Evolutionary conservation across 2,113 vertebrate species (phyloP).

Genomic region (Cyanocitta stelleri): DNA sequence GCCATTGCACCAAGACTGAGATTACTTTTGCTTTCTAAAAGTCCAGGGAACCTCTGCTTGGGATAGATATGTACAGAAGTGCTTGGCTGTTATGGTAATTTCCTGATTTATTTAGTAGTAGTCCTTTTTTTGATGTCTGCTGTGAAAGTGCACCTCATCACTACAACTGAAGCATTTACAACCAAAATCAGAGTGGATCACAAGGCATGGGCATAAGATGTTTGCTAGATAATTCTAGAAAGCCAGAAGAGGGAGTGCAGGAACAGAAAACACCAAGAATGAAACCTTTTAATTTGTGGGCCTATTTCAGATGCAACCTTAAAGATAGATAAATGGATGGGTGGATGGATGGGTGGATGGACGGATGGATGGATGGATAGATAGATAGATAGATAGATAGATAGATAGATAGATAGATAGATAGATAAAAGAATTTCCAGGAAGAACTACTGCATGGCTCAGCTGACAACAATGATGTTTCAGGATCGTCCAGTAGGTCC

Average conservation of each 20-base stretch:
- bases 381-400: neutral
- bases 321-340: neutral
- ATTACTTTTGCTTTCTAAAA: neutral
- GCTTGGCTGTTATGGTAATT: neutral
- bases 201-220: neutral
- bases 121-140: neutral
- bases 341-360: too few species aligned
- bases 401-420: neutral
- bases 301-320: neutral
- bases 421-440: neutral
- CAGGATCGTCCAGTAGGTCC: neutral
- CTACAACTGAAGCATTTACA: neutral
- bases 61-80: neutral
- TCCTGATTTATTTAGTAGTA: neutral
- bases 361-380: neutral
- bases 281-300: neutral
- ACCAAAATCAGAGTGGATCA: neutral
- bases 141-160: fast-evolving
- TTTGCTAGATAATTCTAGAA: conserved; percentile 11
- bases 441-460: neutral
- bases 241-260: conserved; percentile 50
- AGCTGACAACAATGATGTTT: neutral
- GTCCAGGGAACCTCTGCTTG: neutral
- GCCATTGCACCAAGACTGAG: neutral
- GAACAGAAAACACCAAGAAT: conserved; percentile 3